Evolutionary conservation across 2,888 invertebrate genomes (phyloP), one percentile per base, ranked within the genome.

Genomic region (Anthophora plumipes): DNA sequence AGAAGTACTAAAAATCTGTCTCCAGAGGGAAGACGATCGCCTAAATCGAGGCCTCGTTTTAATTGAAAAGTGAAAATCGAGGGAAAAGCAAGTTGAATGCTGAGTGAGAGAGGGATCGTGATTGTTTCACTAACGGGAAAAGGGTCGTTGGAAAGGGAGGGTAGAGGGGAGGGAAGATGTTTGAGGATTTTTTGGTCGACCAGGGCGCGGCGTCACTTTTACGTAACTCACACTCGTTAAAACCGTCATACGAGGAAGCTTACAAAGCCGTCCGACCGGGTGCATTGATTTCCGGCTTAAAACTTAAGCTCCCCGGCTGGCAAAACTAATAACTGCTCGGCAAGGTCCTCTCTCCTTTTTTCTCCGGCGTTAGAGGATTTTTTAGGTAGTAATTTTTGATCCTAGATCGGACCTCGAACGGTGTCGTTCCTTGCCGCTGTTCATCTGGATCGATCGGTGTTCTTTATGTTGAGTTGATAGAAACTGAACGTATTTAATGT

Each of bases 261-360:
- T 81, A 84, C 84, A 86, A 87, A 87, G 87, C 85, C 87, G 84
- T 87, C 84, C 85, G 82, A 85, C 83, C 85, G 87, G 85, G 85
- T 79, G 84, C 87, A 87, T 87, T 87, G 87, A 87, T 87, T 87
- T 87, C 87, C 87, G 87, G 87, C 87, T 87, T 87, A 87, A 87
- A 87, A 87, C 87, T 87, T 87, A 84, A 84, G 82, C 87, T 78
- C 80, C 76, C 82, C 83, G 84, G 80, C 87, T 86, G 87, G 85
- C 86, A 87, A 87, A 87, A 87, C 87, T 87, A 87, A 87, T 87
- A 87, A 87, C 87, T 87, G 85, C 87, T 86, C 79, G 87, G 85
- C 84, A 79, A 84, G 86, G 86, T 70, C 59, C 68, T 73, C 86
- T 82, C 73, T 79, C 71, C 59, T 60, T 72, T 64, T 83, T 82